Evolutionary conservation across 2,113 vertebrate genomes (phyloP), one percentile per base, ranked within the genome.

Genomic region (Thryonomys swinderianus): DNA sequence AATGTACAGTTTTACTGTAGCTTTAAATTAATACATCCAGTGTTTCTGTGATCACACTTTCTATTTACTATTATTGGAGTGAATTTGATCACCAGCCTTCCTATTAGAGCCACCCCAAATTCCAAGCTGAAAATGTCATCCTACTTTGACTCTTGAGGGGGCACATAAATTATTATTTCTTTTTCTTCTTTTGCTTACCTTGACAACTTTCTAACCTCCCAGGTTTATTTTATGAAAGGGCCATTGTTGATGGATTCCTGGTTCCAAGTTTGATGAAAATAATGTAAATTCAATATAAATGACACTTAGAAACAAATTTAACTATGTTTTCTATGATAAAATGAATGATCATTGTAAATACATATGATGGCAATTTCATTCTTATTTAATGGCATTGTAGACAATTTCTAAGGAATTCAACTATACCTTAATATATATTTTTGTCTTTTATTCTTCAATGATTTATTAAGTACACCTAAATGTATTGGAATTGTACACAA

Each of bases 241-340:
- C 67, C 14, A 17, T 53, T 17, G 42, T 37, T 69, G 89, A 93
- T 61, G 30, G 7, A 62, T 91, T 94, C 32, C 7, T 83, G 13
- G 55, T 84, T 67, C 40, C 73, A 27, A 85, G 7, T 78, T 85
- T 82, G 88, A 57, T 74, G 85, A 93, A 37, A 81, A 85, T 64
- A 80, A 71, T 71, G 84, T 78, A 81, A 96, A 93, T 69, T 92
- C 37, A 88, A 83, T 67, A 82, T 92, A 73, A 74, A 27, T 18
- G 76, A 84, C 20, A 48, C n/a, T 85, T 92, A 71, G 64, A 92
- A 91, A 73, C n/a, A 93, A 85, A 93, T 85, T 64, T 62, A 94
- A 79, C 90, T 64, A 90, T 74, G 20, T 89, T 95, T 69, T 91
- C 88, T 79, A 11, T 67, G 34, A 23, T 18, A 57, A 85, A 95